Base-by-base conservation (phyloP, 1,140 invertebrate genomes). In the Schmidtea mediterranea region DNA sequence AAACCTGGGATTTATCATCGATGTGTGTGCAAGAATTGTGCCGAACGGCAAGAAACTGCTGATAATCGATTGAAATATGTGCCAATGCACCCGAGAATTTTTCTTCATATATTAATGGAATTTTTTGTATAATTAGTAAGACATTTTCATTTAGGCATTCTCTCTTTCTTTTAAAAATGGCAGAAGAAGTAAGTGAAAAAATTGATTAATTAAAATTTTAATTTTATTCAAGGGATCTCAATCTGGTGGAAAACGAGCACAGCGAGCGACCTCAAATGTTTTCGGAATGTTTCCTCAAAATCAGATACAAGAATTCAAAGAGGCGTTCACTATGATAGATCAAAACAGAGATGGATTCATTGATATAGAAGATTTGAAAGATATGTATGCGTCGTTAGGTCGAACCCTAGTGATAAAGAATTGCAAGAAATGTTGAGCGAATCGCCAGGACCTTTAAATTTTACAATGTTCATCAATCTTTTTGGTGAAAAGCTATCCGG, bases 261-360 rank as follows among this genome's bases (percentile, higher is more conserved):
- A 45, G 21, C 43, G 43, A 5, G 43, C 43, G 2, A 45, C 43
- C n/a, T 45, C 43, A 15, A 45, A 45, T 45, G 43, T 45, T 21
- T 45, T 45, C 22, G 43, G 43, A 15, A 45, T 45, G 43, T 89
- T 89, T 74, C 77, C 78, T 51, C 80, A 86, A 70, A 77, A 77
- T 70, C 82, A 89, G 72, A 79, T 89, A 56, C 80, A 81, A 55
- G 82, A 86, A 68, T 89, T 87, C 73, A 89, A 87, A 70, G 82
- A 89, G n/a, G 82, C 82, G 61, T 94, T 95, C 77, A 77, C 80
- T 67, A 76, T 95, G 62, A 95, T 95, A 77, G 89, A 95, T 72
- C 77, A 80, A 69, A 82, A 95, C 72, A 87, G 92, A 70, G 89
- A 95, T 68, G 84, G 86, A 13, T 79, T 94, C 70, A 82, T 95